A percentile compares a stretch with the other conserved stretches of the same genome.
These are phyloP conservation scores for Eriosoma lanigerum DNA, from an alignment of 1,140 invertebrate genomes.

Conservation along the genomic window DNA sequence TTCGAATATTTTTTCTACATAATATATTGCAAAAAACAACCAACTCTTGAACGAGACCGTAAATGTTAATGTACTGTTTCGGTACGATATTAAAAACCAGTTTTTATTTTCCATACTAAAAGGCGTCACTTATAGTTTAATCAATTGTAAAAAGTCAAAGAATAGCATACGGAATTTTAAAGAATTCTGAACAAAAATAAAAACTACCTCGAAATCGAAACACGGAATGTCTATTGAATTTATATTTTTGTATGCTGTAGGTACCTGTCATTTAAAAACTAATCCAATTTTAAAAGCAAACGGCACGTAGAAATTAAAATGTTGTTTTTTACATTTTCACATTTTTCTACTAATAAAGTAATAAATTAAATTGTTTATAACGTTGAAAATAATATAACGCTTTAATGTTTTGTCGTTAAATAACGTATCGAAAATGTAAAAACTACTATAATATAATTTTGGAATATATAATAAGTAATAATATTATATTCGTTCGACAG, in stretches of 20 bases:
- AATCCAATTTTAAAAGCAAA: background rate
- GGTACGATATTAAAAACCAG: background rate
- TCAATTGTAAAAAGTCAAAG: slow-evolving; percentile 12
- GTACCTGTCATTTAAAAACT: background rate
- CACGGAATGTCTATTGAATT: background rate
- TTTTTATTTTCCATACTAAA: slow-evolving; percentile 16
- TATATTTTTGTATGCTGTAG: background rate
- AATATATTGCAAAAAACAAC: background rate
- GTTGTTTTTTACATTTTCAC: no score
- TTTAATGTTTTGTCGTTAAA: no score
- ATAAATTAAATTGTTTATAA: no score
- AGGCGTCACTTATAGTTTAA: slow-evolving; percentile 31
- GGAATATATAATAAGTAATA: no score
- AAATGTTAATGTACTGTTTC: background rate
- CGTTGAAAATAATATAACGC: no score
- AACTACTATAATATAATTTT: no score
- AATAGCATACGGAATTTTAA: background rate
- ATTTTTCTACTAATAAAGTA: no score
- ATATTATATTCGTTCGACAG: no score
- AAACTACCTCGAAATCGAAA: slow-evolving; percentile 6
- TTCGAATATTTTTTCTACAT: background rate
- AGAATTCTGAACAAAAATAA: background rate
- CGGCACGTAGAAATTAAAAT: background rate
- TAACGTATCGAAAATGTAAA: no score
- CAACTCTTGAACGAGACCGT: background rate